These are phyloP conservation scores for Pinna nobilis DNA, from an alignment of 1,140 invertebrate genomes.

Conservation along the genomic window DNA sequence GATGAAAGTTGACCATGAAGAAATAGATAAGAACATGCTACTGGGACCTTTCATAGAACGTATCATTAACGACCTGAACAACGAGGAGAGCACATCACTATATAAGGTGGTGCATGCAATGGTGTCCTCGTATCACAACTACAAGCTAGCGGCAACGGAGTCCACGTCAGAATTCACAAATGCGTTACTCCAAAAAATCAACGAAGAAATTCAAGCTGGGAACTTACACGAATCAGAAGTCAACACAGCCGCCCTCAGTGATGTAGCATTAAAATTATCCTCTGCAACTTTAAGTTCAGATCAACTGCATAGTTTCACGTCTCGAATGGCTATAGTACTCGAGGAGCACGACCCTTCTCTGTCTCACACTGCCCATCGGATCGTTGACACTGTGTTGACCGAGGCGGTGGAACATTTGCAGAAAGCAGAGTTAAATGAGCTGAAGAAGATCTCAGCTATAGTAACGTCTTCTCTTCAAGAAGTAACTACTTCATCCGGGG, in stretches of 20 bases:
- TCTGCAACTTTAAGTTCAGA: not conserved
- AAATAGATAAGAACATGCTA: not conserved
- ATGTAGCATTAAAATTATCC: not conserved
- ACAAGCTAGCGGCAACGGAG: conserved; percentile 23
- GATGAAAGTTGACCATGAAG: not conserved
- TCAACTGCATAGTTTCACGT: not conserved
- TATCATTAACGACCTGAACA: conserved; percentile 14
- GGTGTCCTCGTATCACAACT: conserved; percentile 27
- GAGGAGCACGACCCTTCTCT: not conserved
- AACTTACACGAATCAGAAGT: not conserved
- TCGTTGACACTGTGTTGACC: not conserved
- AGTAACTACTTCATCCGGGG: not conserved
- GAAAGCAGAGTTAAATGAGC: not conserved
- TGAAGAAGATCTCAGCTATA: not conserved
- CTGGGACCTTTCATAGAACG: conserved; percentile 7
- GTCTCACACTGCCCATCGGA: not conserved
- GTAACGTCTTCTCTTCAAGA: not conserved
- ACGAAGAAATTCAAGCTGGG: not conserved
- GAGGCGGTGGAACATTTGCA: not conserved
- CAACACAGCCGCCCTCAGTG: not conserved
- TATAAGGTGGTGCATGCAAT: conserved; percentile 38
- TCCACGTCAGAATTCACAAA: conserved; percentile 7
- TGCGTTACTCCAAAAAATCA: not conserved
- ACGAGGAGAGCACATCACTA: conserved; percentile 9
- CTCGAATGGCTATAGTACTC: not conserved